These are phyloP conservation scores for Drosophila paulistorum DNA, from an alignment of 1,140 invertebrate species.

Conservation along the genomic window DNA sequence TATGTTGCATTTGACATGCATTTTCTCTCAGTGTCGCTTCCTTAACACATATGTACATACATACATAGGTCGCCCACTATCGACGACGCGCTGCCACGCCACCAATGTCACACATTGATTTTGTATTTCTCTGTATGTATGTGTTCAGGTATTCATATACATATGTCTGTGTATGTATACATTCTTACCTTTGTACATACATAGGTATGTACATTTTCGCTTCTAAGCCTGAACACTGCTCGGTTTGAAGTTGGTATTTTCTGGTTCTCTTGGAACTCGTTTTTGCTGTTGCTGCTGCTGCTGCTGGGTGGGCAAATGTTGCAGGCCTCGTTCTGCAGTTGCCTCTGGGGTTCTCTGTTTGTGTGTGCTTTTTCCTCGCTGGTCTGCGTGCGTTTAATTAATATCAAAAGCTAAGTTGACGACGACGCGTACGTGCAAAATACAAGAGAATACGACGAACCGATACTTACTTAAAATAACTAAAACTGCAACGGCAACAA, in stretches of 20 bases:
- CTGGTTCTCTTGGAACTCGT: slow-evolving; percentile 57
- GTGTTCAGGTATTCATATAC: slow-evolving; percentile 10
- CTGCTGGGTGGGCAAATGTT: slow-evolving; percentile 62
- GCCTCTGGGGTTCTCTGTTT: slow-evolving; percentile 21
- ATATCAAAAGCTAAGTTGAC: slow-evolving; percentile 66
- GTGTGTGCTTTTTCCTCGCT: slow-evolving; percentile 37
- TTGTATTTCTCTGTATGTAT: slow-evolving; percentile 20
- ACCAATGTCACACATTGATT: slow-evolving; percentile 15
- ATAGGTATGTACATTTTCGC: not conserved
- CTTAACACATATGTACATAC: no score
- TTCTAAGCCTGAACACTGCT: slow-evolving; percentile 39
- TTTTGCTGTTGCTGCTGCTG: slow-evolving; percentile 29
- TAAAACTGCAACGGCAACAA: slow-evolving; percentile 33
- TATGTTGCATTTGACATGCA: not conserved
- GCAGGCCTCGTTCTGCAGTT: slow-evolving; percentile 46
- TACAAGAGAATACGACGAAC: slow-evolving; percentile 29
- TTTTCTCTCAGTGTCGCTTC: not conserved
- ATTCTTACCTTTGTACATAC: not conserved
- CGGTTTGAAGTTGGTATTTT: slow-evolving; percentile 27
- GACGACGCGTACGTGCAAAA: slow-evolving; percentile 53
- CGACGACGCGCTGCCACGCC: slow-evolving; percentile 19
- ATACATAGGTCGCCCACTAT: slow-evolving; percentile 15
- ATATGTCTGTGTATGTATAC: not conserved
- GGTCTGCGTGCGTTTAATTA: slow-evolving; percentile 73
- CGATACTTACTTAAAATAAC: slow-evolving; percentile 17